Base-by-base conservation (phyloP, 2,113 vertebrate genomes). In the Pionites leucogaster region DNA sequence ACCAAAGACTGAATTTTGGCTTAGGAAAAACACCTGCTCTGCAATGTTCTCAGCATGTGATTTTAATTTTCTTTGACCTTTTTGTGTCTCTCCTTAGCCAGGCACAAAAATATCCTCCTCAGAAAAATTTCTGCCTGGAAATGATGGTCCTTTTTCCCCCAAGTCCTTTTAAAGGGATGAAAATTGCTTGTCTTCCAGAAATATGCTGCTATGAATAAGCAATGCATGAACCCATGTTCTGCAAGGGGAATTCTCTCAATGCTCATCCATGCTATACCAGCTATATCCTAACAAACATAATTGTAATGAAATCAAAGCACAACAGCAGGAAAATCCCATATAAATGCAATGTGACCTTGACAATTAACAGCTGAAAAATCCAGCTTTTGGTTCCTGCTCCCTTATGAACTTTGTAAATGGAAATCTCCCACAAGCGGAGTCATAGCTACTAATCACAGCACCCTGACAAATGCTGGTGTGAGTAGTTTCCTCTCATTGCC, bases 1-100 rank as follows among this genome's bases (percentile, higher is more conserved):
- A 60, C 22, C 41, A 35, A 81, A 90, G 39, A 50, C 4, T 27
- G 77, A 86, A 82, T 79, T 94, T 92, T 90, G 92, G 74, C 65
- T 83, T 93, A 88, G 96, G 96, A 90, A 95, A 95, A 97, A 94
- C 62, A 82, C 96, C 97, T 97, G 97, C 94, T 57, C 81, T 95
- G 96, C 97, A 97, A 97, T 96, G 90, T 96, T 97, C 95, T 84
- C 44, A 91, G 86, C 93, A 88, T 94, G 86, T 89, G 95, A 95
- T 91, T 93, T 94, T 85, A 90, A 96, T 97, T 96, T 94, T 71
- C 83, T 94, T 37, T 95, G 96, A 96, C 95, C 95, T 96, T 96
- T 94, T 57, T 6, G 1, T 5, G 8, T 96, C 25, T 94, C 65
- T 94, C 74, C 80, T 87, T 85, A 86, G 82, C 57, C 90, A 94